Conservation (phyloP, 53 echinoderm and acorn worm species). For the Henricia sp. region DNA sequence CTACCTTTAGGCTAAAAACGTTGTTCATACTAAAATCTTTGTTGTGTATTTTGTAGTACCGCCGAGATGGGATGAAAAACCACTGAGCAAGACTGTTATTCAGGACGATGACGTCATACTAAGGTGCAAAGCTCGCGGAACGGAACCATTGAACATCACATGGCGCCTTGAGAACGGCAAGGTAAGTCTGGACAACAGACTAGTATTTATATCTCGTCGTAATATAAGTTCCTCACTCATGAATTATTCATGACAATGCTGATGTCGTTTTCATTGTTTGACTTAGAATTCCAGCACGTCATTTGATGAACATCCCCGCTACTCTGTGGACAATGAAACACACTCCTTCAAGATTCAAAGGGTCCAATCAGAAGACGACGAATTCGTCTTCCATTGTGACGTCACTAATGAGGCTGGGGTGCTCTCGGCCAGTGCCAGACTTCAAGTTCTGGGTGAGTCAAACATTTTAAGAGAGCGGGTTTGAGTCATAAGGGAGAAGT, state of each 20-base stretch:
- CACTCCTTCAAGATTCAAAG: slow-evolving; percentile 14
- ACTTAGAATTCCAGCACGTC: slow-evolving; percentile 46
- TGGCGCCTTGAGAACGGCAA: slow-evolving; percentile 70
- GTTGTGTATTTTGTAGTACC: slow-evolving; percentile 59
- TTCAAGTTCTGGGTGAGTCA: slow-evolving; percentile 37
- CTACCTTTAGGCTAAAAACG: too few relatives aligned
- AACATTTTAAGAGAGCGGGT: too few relatives aligned
- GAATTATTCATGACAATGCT: too few relatives aligned
- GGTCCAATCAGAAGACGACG: slow-evolving; percentile 32
- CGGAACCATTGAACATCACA: slow-evolving; percentile 61
- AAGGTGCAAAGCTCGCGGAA: slow-evolving; percentile 67
- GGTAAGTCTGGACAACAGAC: slow-evolving; percentile 48
- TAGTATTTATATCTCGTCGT: too few relatives aligned
- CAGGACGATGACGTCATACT: slow-evolving; percentile 72
- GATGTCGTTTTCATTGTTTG: not conserved
- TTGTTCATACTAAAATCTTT: too few relatives aligned
- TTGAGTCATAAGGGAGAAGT: too few relatives aligned
- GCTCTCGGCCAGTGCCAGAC: slow-evolving; percentile 25
- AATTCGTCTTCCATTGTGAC: slow-evolving; percentile 46
- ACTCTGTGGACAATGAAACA: slow-evolving; percentile 24
- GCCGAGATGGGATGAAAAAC: slow-evolving; percentile 70
- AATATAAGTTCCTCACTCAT: too few relatives aligned
- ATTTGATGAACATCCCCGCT: slow-evolving; percentile 28
- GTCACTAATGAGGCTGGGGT: slow-evolving; percentile 52
- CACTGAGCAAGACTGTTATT: slow-evolving; percentile 56